These are phyloP conservation scores for Serinus canaria DNA, from an alignment of 2,113 vertebrate species.

Conservation along the genomic window DNA sequence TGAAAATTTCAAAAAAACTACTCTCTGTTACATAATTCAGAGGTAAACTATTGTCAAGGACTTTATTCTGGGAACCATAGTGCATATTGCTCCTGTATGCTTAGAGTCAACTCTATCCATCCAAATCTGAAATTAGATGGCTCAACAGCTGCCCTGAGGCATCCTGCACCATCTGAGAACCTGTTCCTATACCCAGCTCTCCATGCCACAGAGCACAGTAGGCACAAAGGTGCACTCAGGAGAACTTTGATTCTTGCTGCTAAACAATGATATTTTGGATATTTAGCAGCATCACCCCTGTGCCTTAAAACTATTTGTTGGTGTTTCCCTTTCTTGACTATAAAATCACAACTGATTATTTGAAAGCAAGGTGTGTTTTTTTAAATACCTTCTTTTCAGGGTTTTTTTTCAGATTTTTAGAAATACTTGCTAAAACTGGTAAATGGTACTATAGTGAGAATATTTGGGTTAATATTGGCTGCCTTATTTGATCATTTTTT, in stretches of 20 bases:
- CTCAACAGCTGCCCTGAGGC: not conserved
- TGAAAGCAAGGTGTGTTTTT: not conserved
- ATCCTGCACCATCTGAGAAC: not conserved
- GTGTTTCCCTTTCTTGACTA: not conserved
- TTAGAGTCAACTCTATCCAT: not conserved
- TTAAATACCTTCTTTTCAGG: not conserved
- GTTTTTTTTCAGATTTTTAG: not conserved
- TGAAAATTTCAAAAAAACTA: conserved; percentile 39
- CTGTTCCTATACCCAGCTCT: not conserved
- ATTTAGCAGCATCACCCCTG: not conserved
- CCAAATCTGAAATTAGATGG: not conserved
- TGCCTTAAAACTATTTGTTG: not conserved
- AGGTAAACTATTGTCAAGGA: not conserved
- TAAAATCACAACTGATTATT: not conserved
- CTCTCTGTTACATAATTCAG: not conserved
- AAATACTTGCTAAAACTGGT: not conserved
- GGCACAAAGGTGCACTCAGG: not conserved
- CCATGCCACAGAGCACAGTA: not conserved
- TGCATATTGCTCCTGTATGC: not conserved
- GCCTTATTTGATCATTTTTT: not conserved
- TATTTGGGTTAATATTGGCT: not conserved
- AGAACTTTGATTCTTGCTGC: not conserved
- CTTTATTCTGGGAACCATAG: not conserved
- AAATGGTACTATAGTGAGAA: not conserved
- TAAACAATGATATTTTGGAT: not conserved